Percentiles rank a stretch among this genome's conserved stretches.
These are phyloP conservation scores for Cryptotermes secundus DNA, from an alignment of 1,140 invertebrate genomes.

Conservation along the genomic window DNA sequence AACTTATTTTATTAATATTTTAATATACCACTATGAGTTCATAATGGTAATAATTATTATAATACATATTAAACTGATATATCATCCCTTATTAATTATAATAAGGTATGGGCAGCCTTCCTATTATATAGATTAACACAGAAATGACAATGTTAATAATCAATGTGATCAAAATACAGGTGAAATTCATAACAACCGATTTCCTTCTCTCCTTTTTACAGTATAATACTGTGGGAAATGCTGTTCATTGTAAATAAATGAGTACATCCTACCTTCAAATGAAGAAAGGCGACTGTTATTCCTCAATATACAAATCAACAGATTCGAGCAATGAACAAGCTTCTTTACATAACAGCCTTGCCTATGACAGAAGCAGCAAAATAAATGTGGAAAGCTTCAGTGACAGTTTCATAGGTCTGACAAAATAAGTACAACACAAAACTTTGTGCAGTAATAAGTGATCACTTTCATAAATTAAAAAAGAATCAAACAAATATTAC, in stretches of 20 bases:
- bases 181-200: not conserved
- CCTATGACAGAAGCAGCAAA: too few species aligned
- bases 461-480: too few species aligned
- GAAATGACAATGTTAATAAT: not conserved
- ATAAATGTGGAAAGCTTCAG: too few species aligned
- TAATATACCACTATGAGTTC: not conserved
- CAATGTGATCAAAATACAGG: not conserved
- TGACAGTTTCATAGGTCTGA: too few species aligned
- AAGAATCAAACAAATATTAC: too few species aligned
- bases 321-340: too few species aligned
- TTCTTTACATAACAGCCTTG: too few species aligned
- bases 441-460: too few species aligned
- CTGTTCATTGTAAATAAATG: not conserved
- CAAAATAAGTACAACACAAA: too few species aligned
- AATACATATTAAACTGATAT: slow-evolving; percentile 16
- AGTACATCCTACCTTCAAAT: not conserved
- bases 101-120: not conserved
- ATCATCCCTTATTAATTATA: slow-evolving; percentile 10
- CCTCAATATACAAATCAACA: too few species aligned
- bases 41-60: slow-evolving; percentile 15
- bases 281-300: not conserved
- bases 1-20: slow-evolving; percentile 16
- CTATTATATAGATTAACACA: not conserved
- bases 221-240: not conserved
- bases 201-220: not conserved